Evolutionary conservation across 2,113 vertebrate species (phyloP), one percentile per base, ranked within the genome.

Genomic region (Castor canadensis): DNA sequence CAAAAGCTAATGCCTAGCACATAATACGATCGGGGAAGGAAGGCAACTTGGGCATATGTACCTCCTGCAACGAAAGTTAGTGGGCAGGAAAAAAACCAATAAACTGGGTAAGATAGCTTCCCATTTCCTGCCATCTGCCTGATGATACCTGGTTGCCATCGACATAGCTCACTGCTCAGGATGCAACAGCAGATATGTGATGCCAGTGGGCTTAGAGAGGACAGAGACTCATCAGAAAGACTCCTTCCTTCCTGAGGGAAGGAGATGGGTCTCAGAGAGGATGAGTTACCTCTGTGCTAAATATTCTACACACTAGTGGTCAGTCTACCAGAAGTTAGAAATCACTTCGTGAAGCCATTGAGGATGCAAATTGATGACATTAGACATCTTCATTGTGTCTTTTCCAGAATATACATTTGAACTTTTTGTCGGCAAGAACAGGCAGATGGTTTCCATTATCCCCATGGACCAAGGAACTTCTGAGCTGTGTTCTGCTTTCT

Each of bases 401-500:
- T 52, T 90, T 56, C 3, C 28, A 79, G 62, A 45, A 82, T 11
- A 45, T 20, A 43, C 24, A 56, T 43, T 85, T 91, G 26, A n/a
- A n/a, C n/a, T 62, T 92, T 26, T 62, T 43, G 43, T 22, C 10
- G 24, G 54, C 2, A 60, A 86, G 19, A 81, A 40, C 0, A 95
- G 6, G 62, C 62, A 60, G 86, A 71, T 28, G 13, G 1, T 54
- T 77, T 79, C 17, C 3, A 15, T 72, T 35, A 30, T 32, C 54
- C 71, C 49, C 11, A 5, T 2, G 5, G 43, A 26, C 6, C 30
- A 82, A 52, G 45, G 4, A 72, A 52, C 11, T 86, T 94, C 91
- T 95, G 66, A 96, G 8, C 38, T 45, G 5, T 85, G 19, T 88
- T 97, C 85, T 67, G 3, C 82, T 93, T 82, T 47, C 38, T 95